phyloP scores from a whole-genome alignment of 2,113 vertebrate genomes.

The Podilymbus podiceps region DNA sequence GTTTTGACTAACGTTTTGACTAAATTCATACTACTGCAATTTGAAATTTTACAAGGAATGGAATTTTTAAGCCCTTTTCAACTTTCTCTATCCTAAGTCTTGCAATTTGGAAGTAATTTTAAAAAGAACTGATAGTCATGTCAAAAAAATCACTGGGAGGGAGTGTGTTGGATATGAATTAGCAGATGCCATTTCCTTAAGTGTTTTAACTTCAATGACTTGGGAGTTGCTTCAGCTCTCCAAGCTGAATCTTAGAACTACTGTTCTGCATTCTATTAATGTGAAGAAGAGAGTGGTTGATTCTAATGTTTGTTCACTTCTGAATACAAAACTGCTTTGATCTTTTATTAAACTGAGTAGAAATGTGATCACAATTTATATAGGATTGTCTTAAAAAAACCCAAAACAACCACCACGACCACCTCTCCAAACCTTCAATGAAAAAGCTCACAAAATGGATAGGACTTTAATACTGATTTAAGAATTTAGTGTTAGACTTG shows the following conservation, averaged over 20 bases:
- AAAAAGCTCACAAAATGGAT: background rate
- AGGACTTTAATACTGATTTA: background rate
- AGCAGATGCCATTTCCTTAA: background rate
- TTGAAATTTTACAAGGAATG: background rate
- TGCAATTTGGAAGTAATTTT: background rate
- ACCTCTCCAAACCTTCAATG: fast-evolving
- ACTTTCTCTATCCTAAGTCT: background rate
- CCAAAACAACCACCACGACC: background rate
- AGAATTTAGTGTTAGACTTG: background rate
- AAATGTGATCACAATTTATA: background rate
- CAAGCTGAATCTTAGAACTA: no score
- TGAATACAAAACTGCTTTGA: background rate
- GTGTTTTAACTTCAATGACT: background rate
- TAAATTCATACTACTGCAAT: background rate
- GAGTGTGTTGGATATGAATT: background rate
- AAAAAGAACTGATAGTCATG: background rate
- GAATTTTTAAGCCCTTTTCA: background rate
- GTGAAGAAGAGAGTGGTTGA: background rate
- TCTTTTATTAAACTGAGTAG: background rate
- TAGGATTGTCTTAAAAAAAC: background rate
- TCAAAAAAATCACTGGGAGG: background rate
- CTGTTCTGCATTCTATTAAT: background rate
- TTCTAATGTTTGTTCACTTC: background rate
- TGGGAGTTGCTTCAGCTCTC: background rate
- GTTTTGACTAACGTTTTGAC: background rate